Base-by-base conservation (phyloP, 2,888 invertebrate species). In the Mimas tiliae region DNA sequence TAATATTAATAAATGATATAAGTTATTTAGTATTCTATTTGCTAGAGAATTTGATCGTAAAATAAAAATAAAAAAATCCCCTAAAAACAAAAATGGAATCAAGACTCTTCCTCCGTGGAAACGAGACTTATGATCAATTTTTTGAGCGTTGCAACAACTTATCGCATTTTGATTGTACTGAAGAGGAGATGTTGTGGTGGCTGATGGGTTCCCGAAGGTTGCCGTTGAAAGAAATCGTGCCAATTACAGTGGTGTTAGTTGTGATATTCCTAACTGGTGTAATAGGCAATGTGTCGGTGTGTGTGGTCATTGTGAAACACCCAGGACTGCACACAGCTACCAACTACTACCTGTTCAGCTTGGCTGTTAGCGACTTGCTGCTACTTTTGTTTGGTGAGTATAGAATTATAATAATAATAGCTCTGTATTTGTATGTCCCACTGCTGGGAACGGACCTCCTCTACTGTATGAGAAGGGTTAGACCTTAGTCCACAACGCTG, bases 281-380 rank as follows among this genome's bases (percentile, higher is more conserved):
- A 8, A 86, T 98, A 27, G 98, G 98, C 1, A 98, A 98, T 84
- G 89, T 97, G 9, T 95, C 96, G 71, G 97, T 98, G 7, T 98
- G 98, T 85, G 94, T 97, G 33, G 98, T 98, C 21, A 98, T 98
- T 69, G 94, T 96, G 12, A 95, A 95, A 68, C 97, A 98, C 79
- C 94, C 96, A 0, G 95, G 96, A 16, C 95, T 98, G 95, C 98
- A 97, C 80, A 97, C 98, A 0, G 97, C 98, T 0, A 98, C 98
- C 0, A 98, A 98, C 86, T 98, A 97, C 86, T 98, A 98, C 84
- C 94, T 98, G 64, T 97, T 98, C 90, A 98, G 97, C 87, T 92
- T 98, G 86, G 97, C 98, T 63, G 95, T 98, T 33, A 98, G 98
- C 63, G 98, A 98, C 90, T 91, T 98, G 53, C 95, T 96, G 66